Evolutionary conservation across 2,888 invertebrate species (phyloP).

Genomic region (Frankliniella fusca): DNA sequence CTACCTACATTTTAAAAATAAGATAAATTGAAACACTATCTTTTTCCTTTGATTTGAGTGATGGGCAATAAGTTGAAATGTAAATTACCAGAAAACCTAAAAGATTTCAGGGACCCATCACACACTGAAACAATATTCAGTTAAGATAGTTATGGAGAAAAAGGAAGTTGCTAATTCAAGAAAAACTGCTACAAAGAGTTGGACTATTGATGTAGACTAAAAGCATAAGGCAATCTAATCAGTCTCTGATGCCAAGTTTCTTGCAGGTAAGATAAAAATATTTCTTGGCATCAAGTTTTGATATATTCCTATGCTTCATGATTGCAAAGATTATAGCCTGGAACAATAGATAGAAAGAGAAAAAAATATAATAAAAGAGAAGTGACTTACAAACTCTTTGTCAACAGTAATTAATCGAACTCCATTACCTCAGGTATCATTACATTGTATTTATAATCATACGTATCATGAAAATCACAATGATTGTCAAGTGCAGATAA

Average conservation of each 20-base stretch:
- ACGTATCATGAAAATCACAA: not conserved
- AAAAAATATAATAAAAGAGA: not conserved
- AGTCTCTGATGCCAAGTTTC: not conserved
- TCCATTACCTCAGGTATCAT: not conserved
- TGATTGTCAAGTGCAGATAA: not conserved
- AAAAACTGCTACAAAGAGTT: not conserved
- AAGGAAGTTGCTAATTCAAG: not conserved
- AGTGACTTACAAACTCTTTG: not conserved
- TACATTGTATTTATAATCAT: not conserved
- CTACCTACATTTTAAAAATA: not conserved
- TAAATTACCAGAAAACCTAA: too few species aligned
- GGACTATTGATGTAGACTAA: not conserved
- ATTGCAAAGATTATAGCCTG: slow-evolving; percentile 5
- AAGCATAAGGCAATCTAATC: too few species aligned
- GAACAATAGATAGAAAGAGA: not conserved
- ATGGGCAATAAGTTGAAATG: not conserved
- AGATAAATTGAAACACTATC: not conserved
- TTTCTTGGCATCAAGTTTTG: not conserved
- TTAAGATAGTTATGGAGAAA: too few species aligned
- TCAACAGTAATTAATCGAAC: not conserved
- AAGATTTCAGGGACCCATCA: too few species aligned
- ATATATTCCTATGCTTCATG: not conserved
- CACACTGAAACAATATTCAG: too few species aligned
- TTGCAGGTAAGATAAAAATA: not conserved
- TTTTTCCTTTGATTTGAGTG: not conserved